Base-by-base conservation (phyloP, 2,888 invertebrate genomes). In the Atrina japonica region DNA sequence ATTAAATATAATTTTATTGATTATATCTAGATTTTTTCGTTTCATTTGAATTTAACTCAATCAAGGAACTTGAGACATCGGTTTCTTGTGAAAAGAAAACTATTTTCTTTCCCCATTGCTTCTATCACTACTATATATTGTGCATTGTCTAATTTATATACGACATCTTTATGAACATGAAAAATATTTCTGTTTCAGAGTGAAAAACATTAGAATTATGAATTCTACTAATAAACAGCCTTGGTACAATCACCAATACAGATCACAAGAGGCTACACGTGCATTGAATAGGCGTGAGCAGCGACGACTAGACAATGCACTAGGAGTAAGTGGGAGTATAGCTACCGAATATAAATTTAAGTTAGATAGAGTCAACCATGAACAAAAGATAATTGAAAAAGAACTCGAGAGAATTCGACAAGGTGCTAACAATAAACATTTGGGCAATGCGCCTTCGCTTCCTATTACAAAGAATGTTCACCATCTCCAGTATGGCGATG, bases 201-300 rank as follows among this genome's bases (percentile, higher is more conserved):
- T 11, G 5, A 35, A 11, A 35, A 35, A 11, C 11, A 35, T 11
- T 35, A 5, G 35, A 35, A 35, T 35, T 11, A 35, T 35, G 35
- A 35, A 7, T 5, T 35, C 35, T 11, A 35, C 35, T 11, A 35
- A 35, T 5, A 35, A 35, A 11, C 35, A 35, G 35, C 35, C 35
- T 11, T 35, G 35, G 35, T 61, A 61, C 30, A 61, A 30, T 29
- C n/a, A 47, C 3, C 61, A 61, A 23, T 61, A 45, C 43, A 73
- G 70, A 47, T 76, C 77, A 1, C 76, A 78, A 18, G 83, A 83
- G 56, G 53, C 66, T 14, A 81, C 76, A 11, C 50, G 82, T 16
- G 73, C 78, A 25, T 68, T 69, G 43, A 83, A 82, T 56, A 74
- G 74, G 30, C 66, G 82, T 9, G 83, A 78, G 27, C 76, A 79